phyloP scores from a whole-genome alignment of 2,888 invertebrate species.

The Acleris holmiana region DNA sequence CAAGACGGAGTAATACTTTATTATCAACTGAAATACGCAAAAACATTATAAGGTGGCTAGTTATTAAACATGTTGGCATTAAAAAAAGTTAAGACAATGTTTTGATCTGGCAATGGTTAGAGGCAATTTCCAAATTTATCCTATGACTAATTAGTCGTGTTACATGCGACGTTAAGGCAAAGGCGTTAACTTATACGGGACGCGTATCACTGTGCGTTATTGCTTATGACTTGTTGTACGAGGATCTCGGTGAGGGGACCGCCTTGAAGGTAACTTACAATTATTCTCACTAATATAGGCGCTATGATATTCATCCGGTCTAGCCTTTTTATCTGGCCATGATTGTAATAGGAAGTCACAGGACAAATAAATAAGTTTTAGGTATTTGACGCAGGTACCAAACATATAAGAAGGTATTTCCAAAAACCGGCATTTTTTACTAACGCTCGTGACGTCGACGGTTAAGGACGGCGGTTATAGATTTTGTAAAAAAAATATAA shows the following conservation, averaged over 20 bases:
- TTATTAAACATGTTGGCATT: neutral
- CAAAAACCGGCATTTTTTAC: too few species aligned
- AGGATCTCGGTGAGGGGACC: constrained; percentile 32
- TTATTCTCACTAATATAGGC: constrained; percentile 26
- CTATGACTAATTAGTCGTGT: constrained; percentile 36
- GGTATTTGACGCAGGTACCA: too few species aligned
- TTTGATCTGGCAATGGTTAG: constrained; percentile 21
- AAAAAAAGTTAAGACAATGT: neutral
- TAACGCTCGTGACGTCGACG: too few species aligned
- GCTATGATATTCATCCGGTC: too few species aligned
- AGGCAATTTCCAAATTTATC: constrained; percentile 23
- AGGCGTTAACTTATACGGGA: constrained; percentile 33
- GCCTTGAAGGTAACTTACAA: constrained; percentile 27
- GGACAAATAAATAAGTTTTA: too few species aligned
- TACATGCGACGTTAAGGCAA: constrained; percentile 36
- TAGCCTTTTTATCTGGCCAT: too few species aligned
- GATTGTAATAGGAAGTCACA: too few species aligned
- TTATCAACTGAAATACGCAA: too few species aligned
- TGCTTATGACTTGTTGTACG: constrained; percentile 33
- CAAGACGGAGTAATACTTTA: neutral
- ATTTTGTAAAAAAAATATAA: too few species aligned
- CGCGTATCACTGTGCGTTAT: constrained; percentile 30
- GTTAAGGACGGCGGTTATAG: too few species aligned
- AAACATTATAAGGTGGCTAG: too few species aligned
- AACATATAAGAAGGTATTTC: too few species aligned